These are phyloP conservation scores for Argya squamiceps DNA, from an alignment of 2,797 vertebrate species.

Conservation along the genomic window DNA sequence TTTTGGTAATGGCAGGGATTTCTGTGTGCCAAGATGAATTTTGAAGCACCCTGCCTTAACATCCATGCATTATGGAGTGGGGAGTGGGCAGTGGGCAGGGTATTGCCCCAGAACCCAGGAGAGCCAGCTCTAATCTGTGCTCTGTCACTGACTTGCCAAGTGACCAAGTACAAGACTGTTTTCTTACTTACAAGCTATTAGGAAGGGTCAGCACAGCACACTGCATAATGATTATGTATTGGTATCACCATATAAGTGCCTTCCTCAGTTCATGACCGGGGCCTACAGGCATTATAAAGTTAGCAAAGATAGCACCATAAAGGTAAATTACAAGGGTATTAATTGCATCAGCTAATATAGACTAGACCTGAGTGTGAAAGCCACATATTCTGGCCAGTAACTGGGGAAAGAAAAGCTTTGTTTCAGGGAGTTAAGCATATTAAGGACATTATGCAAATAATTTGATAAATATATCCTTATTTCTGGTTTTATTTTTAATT, in stretches of 20 bases:
- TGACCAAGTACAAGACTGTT: neutral
- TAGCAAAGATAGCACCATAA: neutral
- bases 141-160: neutral
- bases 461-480: neutral
- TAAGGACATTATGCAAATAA: neutral
- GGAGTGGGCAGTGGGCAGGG: neutral
- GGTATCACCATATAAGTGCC: neutral
- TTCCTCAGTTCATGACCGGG: neutral
- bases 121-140: neutral
- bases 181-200: neutral
- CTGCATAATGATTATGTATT: neutral
- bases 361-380: neutral
- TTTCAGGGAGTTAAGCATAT: neutral
- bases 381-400: neutral
- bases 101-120: neutral
- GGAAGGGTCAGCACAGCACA: neutral
- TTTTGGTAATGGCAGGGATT: neutral
- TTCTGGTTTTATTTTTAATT: constrained; percentile 28
- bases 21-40: neutral
- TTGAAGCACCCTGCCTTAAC: neutral
- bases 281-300: neutral
- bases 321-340: neutral
- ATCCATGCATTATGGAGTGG: neutral
- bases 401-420: neutral
- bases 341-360: neutral